A percentile compares a stretch with the other conserved stretches of the same genome.
Evolutionary conservation across 92 coral and sea anemone genomes (phyloP).

Genomic region (Diadumene lineata): DNA sequence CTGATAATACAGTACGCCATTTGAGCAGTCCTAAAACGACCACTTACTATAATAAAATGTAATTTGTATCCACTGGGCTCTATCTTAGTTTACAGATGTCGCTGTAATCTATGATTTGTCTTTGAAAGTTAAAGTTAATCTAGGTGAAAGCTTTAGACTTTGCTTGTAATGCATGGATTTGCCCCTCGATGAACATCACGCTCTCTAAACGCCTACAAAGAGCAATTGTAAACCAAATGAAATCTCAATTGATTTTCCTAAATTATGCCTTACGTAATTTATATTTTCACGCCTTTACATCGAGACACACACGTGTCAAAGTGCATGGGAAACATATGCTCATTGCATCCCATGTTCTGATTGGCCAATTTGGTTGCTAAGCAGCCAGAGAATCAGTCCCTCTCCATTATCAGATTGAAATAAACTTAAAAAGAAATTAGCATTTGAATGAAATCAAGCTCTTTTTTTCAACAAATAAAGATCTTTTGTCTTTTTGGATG

Average conservation of each 20-base stretch:
- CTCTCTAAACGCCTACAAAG: too few species aligned
- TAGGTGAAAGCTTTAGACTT: too few species aligned
- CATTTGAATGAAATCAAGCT: conserved; percentile 19
- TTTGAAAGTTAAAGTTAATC: too few species aligned
- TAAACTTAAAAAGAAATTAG: conserved; percentile 8
- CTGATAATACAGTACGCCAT: neutral
- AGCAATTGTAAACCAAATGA: too few species aligned
- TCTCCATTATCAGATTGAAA: conserved; percentile 18
- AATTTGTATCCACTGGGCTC: neutral
- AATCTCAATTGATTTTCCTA: too few species aligned
- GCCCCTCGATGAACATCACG: too few species aligned
- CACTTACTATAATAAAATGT: neutral
- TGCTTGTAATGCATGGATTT: too few species aligned
- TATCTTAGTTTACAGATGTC: too few species aligned
- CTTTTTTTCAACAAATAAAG: conserved; percentile 14
- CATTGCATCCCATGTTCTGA: conserved; percentile 9
- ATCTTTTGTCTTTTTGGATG: conserved; percentile 16
- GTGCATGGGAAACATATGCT: conserved; percentile 18
- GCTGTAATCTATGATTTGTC: too few species aligned
- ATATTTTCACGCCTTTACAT: neutral
- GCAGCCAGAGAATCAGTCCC: neutral
- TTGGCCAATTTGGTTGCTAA: conserved; percentile 24
- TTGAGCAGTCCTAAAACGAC: neutral
- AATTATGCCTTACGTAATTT: neutral
- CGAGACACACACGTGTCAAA: conserved; percentile 16